These are phyloP conservation scores for Temnopleurus reevesii DNA, from an alignment of 53 echinoderm and acorn worm genomes.

Conservation along the genomic window DNA sequence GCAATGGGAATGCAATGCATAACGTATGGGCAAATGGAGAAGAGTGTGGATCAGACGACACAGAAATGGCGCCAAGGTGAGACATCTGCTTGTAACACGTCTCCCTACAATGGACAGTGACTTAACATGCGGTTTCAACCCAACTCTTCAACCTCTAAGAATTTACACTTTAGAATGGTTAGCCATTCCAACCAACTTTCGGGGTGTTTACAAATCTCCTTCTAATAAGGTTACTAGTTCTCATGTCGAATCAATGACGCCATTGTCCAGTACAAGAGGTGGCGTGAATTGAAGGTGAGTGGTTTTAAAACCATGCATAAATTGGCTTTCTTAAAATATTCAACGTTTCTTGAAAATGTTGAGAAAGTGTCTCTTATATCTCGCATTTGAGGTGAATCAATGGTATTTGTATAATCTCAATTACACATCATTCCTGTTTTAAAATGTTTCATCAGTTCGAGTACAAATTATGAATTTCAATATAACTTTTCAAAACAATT, in stretches of 20 bases:
- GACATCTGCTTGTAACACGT: constrained; percentile 53
- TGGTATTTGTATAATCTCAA: too few relatives aligned
- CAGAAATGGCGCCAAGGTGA: constrained; percentile 21
- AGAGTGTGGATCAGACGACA: neutral
- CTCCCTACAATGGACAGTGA: constrained; percentile 23
- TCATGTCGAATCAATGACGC: neutral
- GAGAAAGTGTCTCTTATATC: too few relatives aligned
- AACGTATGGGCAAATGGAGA: neutral
- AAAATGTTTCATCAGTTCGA: too few relatives aligned
- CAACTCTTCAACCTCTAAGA: neutral
- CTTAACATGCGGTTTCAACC: constrained; percentile 35
- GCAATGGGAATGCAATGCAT: neutral
- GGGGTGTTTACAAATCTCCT: constrained; percentile 23
- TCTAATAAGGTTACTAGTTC: constrained; percentile 45
- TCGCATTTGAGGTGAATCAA: too few relatives aligned
- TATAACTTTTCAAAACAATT: too few relatives aligned
- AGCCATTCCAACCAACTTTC: neutral
- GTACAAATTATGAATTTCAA: too few relatives aligned
- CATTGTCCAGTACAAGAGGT: neutral
- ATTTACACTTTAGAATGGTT: neutral
- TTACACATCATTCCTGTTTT: too few relatives aligned
- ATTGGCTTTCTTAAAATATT: too few relatives aligned
- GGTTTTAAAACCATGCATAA: too few relatives aligned
- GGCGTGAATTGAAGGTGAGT: neutral
- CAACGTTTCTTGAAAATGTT: too few relatives aligned